Base-by-base conservation (phyloP, 2,888 invertebrate genomes). In the Periphyllus acericola region DNA sequence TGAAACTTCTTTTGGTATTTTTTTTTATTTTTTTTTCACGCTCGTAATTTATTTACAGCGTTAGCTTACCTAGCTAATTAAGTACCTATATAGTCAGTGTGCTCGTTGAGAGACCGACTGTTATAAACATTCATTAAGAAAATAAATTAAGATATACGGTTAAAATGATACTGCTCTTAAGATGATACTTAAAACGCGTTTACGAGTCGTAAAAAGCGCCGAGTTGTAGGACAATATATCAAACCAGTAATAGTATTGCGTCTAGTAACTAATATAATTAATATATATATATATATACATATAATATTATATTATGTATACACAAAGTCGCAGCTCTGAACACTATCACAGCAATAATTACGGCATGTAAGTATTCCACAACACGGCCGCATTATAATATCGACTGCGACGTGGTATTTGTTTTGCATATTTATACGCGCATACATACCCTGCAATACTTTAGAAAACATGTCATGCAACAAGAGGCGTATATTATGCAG, bases 61-160 rank as follows among this genome's bases (percentile, higher is more conserved):
- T 72, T 83, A 83, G 46, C 34, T 34, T 71, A 29, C 21, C 9
- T 75, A 52, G 78, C 46, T 83, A 83, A 72, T 83, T 83, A 81
- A 72, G 52, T 68, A 78, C 21, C 40, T 52, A 40, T n/a, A 21
- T 3, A 25, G 11, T 34, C 52, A 1, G 52, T 76, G 52, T 8
- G 25, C n/a, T 68, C n/a, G 29, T 5, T 6, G 6, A 8, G 29
- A 68, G 29, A 82, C 19, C 9, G 8, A 74, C 19, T 11, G 60
- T 75, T 36, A 83, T 83, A 83, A 74, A 55, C 74, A 83, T 74
- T 60, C 21, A 75, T 83, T 83, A 83, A 74, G 60, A 9, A 60
- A 74, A 55, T 21, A 60, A 83, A 60, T 60, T 60, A 60, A 75
- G 74, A 40, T 14, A 8, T 25, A 83, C 60, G 29, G 74, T 75